These are phyloP conservation scores for Nylanderia fulva DNA, from an alignment of 1,140 invertebrate genomes.

Conservation along the genomic window DNA sequence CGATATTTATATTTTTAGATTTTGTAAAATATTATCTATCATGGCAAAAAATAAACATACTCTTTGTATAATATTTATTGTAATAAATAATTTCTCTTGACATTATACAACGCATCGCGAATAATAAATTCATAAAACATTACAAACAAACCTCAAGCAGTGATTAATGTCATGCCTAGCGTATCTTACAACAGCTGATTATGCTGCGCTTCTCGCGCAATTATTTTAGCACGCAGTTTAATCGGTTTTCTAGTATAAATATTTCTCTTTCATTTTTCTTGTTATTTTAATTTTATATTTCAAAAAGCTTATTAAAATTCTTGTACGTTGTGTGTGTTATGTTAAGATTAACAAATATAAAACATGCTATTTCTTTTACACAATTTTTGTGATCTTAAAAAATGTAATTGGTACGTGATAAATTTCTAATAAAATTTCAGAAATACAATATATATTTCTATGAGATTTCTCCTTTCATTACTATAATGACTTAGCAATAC, in stretches of 20 bases:
- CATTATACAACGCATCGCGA: slow-evolving; percentile 83
- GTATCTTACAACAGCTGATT: slow-evolving; percentile 75
- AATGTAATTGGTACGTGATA: neutral
- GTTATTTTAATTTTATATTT: slow-evolving; percentile 30
- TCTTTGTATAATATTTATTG: slow-evolving; percentile 70
- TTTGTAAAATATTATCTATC: neutral
- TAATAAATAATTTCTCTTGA: slow-evolving; percentile 86
- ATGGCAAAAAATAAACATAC: neutral
- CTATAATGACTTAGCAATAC: slow-evolving; percentile 17
- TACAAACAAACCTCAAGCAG: slow-evolving; percentile 83
- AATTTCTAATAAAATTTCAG: slow-evolving; percentile 3
- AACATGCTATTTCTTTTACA: neutral
- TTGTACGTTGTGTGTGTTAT: neutral
- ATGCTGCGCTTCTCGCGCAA: slow-evolving; percentile 65
- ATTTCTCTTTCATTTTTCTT: neutral
- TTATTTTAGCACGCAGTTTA: slow-evolving; percentile 57
- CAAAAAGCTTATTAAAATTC: slow-evolving; percentile 16
- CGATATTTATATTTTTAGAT: neutral
- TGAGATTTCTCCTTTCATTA: neutral
- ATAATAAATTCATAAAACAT: slow-evolving; percentile 82
- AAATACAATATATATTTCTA: slow-evolving; percentile 12
- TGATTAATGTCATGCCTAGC: slow-evolving; percentile 81
- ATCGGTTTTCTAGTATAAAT: slow-evolving; percentile 67
- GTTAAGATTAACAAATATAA: slow-evolving; percentile 29
- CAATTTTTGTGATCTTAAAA: neutral